phyloP scores from a whole-genome alignment of 1,140 invertebrate species.

The Akabosia matsudoensis region DNA sequence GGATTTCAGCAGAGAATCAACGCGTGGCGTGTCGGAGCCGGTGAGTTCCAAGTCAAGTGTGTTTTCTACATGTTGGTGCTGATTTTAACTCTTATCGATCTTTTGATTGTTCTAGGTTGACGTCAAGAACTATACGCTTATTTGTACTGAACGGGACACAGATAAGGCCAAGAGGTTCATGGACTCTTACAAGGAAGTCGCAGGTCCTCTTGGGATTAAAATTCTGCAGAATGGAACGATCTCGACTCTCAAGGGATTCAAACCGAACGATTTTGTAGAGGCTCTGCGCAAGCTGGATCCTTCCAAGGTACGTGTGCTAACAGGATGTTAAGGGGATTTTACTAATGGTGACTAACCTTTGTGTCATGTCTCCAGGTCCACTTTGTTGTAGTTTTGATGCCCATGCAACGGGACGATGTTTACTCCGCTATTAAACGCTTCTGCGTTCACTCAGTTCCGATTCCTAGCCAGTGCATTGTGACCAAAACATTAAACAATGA shows the following conservation, averaged over 20 bases:
- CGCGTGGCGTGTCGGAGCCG: slow-evolving; percentile 52
- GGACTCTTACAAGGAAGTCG: slow-evolving; percentile 26
- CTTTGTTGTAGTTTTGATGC: slow-evolving; percentile 74
- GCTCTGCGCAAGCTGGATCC: neutral
- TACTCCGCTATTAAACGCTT: slow-evolving; percentile 85
- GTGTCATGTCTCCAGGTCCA: slow-evolving; percentile 54
- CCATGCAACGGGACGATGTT: slow-evolving; percentile 75
- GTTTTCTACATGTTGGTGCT: too few relatives aligned
- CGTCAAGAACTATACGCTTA: slow-evolving; percentile 64
- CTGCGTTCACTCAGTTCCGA: slow-evolving; percentile 73
- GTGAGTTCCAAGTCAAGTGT: too few relatives aligned
- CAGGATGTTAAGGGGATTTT: too few relatives aligned
- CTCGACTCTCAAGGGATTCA: neutral
- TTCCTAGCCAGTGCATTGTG: slow-evolving; percentile 69
- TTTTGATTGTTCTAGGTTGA: slow-evolving; percentile 52
- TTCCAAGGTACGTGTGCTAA: neutral
- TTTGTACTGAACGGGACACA: slow-evolving; percentile 63
- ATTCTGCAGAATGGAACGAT: slow-evolving; percentile 15
- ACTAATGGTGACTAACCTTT: neutral
- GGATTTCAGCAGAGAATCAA: neutral
- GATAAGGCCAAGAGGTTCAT: slow-evolving; percentile 52
- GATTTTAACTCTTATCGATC: slow-evolving; percentile 46
- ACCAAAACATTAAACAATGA: slow-evolving; percentile 66
- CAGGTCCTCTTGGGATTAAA: slow-evolving; percentile 32
- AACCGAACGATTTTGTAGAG: neutral